Percentiles rank a stretch among this genome's conserved stretches.
phyloP scores from a whole-genome alignment of 2,113 vertebrate genomes.

The Probosciger aterrimus region DNA sequence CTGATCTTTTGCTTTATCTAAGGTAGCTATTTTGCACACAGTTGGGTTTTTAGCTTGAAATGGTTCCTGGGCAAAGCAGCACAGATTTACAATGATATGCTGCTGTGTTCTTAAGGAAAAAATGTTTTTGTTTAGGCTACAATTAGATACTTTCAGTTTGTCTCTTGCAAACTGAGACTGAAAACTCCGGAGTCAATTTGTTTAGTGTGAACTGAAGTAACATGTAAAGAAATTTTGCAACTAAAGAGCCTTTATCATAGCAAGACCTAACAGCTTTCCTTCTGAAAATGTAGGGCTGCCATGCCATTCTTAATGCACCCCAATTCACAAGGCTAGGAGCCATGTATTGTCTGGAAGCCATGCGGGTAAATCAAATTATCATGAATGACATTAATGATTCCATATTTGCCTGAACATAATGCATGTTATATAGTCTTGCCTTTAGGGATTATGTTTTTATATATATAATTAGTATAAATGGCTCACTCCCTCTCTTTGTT shows the following conservation, averaged over 20 bases:
- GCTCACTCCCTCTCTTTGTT: slow-evolving; percentile 6
- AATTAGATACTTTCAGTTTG: slow-evolving; percentile 57
- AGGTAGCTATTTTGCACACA: not conserved
- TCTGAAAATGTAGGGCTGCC: slow-evolving; percentile 3
- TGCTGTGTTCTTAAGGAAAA: slow-evolving; percentile 48
- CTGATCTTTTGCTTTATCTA: slow-evolving; percentile 29
- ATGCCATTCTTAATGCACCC: not conserved
- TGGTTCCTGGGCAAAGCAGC: slow-evolving; percentile 21
- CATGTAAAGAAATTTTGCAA: slow-evolving; percentile 18
- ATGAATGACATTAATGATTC: slow-evolving; percentile 45
- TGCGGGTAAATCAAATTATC: slow-evolving; percentile 48
- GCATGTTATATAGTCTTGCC: not conserved
- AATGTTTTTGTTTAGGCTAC: slow-evolving; percentile 62
- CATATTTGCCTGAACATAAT: slow-evolving; percentile 42
- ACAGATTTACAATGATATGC: not conserved
- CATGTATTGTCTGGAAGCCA: slow-evolving; percentile 43
- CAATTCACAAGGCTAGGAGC: not conserved
- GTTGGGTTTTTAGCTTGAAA: not conserved
- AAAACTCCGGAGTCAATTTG: slow-evolving; percentile 38
- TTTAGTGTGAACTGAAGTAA: slow-evolving; percentile 51
- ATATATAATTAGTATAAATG: slow-evolving; percentile 22
- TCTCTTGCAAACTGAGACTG: slow-evolving; percentile 35
- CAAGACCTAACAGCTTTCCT: not conserved
- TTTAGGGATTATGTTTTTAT: slow-evolving; percentile 5
- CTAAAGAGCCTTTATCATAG: not conserved